Percentiles rank a stretch among this genome's conserved stretches.
Conservation (phyloP, 2,888 invertebrate species). For the Choristoneura rosaceana region DNA sequence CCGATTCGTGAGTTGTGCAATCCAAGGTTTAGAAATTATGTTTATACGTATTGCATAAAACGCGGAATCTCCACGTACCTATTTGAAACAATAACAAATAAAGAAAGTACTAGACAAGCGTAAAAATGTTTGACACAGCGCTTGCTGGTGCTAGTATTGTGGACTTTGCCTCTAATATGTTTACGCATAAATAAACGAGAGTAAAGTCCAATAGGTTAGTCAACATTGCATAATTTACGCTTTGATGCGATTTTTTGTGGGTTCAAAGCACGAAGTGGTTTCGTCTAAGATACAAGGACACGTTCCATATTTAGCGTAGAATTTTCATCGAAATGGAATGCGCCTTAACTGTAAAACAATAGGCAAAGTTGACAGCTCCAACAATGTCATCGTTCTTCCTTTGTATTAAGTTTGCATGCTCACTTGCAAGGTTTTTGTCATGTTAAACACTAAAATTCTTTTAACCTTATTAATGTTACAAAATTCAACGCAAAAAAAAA, state of each 20-base stretch:
- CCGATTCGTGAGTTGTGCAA: constrained; percentile 21
- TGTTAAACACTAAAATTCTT: not conserved
- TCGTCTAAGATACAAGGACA: not conserved
- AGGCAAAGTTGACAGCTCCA: constrained; percentile 1
- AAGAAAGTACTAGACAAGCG: not conserved
- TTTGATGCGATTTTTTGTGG: not conserved
- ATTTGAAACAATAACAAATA: constrained; percentile 14
- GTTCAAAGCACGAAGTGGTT: not conserved
- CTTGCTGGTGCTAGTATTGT: not conserved
- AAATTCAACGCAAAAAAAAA: not conserved
- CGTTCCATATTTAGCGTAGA: not conserved
- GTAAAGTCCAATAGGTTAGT: constrained; percentile 20
- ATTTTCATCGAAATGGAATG: constrained; percentile 8
- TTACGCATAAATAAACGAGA: not conserved
- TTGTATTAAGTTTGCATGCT: not conserved
- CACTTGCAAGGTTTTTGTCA: not conserved
- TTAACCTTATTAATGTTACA: not conserved
- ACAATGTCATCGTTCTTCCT: not conserved
- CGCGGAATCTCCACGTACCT: constrained; percentile 18
- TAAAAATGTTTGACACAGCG: not conserved
- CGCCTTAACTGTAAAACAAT: constrained; percentile 15
- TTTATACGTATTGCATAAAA: constrained; percentile 16
- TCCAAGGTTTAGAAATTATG: not conserved
- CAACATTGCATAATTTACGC: not conserved
- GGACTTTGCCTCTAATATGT: constrained; percentile 22